Conservation (phyloP, 2,797 vertebrate species). For the Phataginus tetradactyla region DNA sequence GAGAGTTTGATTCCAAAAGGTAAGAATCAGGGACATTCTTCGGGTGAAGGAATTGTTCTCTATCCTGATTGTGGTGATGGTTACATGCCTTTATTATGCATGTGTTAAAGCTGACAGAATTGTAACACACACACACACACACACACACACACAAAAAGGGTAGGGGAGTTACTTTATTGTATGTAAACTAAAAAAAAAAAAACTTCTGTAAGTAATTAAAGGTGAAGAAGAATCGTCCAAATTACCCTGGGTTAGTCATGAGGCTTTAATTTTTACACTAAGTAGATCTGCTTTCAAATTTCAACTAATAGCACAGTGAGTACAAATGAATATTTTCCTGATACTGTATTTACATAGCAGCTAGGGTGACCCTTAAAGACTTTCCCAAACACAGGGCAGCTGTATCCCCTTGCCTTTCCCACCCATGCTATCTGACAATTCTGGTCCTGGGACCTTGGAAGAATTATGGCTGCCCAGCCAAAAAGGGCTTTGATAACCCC, state of each 20-base stretch:
- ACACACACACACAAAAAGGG: neutral
- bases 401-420: neutral
- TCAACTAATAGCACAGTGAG: neutral
- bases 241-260: neutral
- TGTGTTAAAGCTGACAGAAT: neutral
- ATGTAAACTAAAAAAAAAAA: neutral
- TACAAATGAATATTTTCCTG: neutral
- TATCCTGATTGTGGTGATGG: neutral
- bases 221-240: neutral
- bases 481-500: slow-evolving; percentile 46
- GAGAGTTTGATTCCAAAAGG: neutral
- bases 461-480: slow-evolving; percentile 3
- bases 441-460: neutral
- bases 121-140: neutral
- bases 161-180: neutral
- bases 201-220: neutral
- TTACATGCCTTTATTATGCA: neutral
- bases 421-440: neutral
- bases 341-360: slow-evolving; percentile 4
- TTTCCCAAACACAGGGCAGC: neutral
- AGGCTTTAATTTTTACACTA: slow-evolving; percentile 17
- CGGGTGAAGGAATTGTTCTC: neutral
- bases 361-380: neutral
- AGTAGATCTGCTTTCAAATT: neutral
- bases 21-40: neutral